Evolutionary conservation across 2,888 invertebrate species (phyloP), one percentile per base, ranked within the genome.

Genomic region (Portevinia maculata): DNA sequence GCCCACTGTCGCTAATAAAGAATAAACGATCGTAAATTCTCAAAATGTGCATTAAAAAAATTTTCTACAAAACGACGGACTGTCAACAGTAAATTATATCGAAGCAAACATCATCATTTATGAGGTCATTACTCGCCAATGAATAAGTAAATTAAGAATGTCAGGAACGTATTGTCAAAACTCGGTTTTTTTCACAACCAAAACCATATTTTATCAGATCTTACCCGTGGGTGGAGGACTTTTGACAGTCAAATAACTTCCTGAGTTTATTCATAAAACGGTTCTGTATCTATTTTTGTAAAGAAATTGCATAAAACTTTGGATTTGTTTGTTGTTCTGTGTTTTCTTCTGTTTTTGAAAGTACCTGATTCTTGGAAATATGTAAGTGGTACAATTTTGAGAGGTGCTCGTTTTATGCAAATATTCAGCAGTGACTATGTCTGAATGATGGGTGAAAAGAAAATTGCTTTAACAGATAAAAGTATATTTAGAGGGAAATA

Each of bases 361-460:
- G 57, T 53, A 41, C 9, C 39, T 11, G 24, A 24, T 24, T 53
- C 41, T 41, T 13, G 30, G 8, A 19, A 46, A 34, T 13, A 2
- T 39, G 13, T 39, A 53, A 46, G 52, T 71, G 44, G 71, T 71
- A 52, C 44, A 62, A 53, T 62, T 41, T 50, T 52, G 70, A 60
- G 32, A 60, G 41, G 52, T 52, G 5, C 24, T 5, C 24, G 24
- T 24, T 71, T 52, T 53, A 44, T 62, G 71, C 53, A 52, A 60
- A 46, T 52, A 30, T 19, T 34, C 28, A 17, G 71, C 59, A 28
- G 11, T 21, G 41, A 30, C 17, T 17, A 7, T 13, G n/a, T n/a
- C 8, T 19, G 21, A 7, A 2, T 21, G 3, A 11, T 57, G 37
- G 8, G 30, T 1, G 19, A 19, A n/a, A 7, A 9, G 15, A 57